Percentiles rank a stretch among this genome's conserved stretches.
Evolutionary conservation across 2,888 invertebrate genomes (phyloP).

Genomic region (Hypercompe scribonia): DNA sequence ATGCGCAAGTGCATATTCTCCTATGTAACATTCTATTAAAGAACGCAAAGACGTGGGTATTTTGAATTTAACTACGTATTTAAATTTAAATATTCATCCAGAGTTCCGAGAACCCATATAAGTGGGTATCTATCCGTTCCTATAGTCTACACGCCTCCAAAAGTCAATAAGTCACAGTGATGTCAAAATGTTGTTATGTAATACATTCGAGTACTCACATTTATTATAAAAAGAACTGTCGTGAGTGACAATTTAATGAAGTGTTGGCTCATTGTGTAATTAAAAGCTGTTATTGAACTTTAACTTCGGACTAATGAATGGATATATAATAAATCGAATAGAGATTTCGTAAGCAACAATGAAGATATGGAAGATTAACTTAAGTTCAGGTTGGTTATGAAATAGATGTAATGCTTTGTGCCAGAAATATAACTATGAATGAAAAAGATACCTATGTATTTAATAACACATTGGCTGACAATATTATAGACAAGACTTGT

Average conservation of each 20-base stretch:
- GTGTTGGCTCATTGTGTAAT: constrained; percentile 79
- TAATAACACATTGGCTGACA: not conserved
- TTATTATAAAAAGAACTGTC: constrained; percentile 66
- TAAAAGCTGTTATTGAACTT: constrained; percentile 76
- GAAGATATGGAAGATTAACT: constrained; percentile 59
- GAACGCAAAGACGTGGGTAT: not conserved
- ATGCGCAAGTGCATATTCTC: too few relatives aligned
- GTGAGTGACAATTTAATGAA: constrained; percentile 85
- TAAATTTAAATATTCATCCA: not conserved
- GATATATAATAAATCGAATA: constrained; percentile 63
- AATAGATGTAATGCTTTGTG: constrained; percentile 34
- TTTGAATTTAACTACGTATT: not conserved
- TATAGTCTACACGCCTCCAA: constrained; percentile 45
- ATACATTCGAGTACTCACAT: constrained; percentile 44
- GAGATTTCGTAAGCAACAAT: constrained; percentile 61
- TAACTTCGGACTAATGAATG: constrained; percentile 72
- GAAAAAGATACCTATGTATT: constrained; percentile 3
- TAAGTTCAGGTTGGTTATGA: constrained; percentile 46
- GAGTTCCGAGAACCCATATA: constrained; percentile 6
- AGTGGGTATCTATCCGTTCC: constrained; percentile 31
- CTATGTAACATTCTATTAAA: not conserved
- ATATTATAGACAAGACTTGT: not conserved
- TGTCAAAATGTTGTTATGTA: constrained; percentile 61
- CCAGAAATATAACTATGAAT: constrained; percentile 29
- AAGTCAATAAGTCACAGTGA: constrained; percentile 64